These are phyloP conservation scores for Scaptomyza caliginosa DNA, from an alignment of 2,888 invertebrate species.

Conservation along the genomic window DNA sequence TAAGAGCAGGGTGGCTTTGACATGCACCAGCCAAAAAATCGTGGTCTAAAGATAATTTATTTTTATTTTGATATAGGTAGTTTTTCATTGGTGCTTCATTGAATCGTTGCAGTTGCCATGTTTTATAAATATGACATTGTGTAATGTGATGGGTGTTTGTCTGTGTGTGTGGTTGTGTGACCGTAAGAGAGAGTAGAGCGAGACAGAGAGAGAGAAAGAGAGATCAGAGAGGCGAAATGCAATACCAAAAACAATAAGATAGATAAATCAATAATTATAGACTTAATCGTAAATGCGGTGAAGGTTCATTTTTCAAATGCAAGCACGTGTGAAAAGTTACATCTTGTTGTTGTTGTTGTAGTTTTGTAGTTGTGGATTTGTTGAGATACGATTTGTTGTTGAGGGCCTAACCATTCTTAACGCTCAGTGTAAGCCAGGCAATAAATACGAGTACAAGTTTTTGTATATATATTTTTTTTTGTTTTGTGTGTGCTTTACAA, in stretches of 20 bases:
- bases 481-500: slow-evolving; percentile 68
- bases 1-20: slow-evolving; percentile 19
- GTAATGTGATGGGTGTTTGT: slow-evolving; percentile 29
- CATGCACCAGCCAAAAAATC: slow-evolving; percentile 64
- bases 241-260: slow-evolving; percentile 54
- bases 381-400: slow-evolving; percentile 48
- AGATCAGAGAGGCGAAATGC: slow-evolving; percentile 52
- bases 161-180: slow-evolving; percentile 25
- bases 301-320: slow-evolving; percentile 62
- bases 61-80: slow-evolving; percentile 4
- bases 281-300: slow-evolving; percentile 53
- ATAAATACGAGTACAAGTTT: slow-evolving; percentile 42
- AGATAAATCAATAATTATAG: slow-evolving; percentile 48
- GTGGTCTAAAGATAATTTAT: slow-evolving; percentile 37
- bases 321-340: slow-evolving; percentile 64
- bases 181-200: slow-evolving; percentile 26
- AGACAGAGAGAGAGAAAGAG: slow-evolving; percentile 32
- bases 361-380: slow-evolving; percentile 35
- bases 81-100: slow-evolving; percentile 46
- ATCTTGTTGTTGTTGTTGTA: slow-evolving; percentile 41
- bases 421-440: slow-evolving; percentile 72
- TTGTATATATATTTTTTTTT: background rate
- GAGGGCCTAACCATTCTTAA: slow-evolving; percentile 53
- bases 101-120: slow-evolving; percentile 55
- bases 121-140: slow-evolving; percentile 24